Evolutionary conservation across 1,140 invertebrate species (phyloP), one percentile per base, ranked within the genome.

Genomic region (Drosophila grimshawi): DNA sequence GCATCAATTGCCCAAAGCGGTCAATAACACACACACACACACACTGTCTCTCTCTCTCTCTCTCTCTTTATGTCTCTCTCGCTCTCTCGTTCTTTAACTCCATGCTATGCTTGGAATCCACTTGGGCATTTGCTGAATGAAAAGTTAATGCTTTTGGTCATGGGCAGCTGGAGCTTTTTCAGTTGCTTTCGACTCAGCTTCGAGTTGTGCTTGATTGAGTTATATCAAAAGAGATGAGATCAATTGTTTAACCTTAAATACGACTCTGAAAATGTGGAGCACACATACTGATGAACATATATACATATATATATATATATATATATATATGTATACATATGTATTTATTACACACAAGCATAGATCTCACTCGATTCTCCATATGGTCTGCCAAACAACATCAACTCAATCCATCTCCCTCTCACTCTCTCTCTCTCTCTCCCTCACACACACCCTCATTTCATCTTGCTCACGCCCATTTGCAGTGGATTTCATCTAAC

Each of bases 1-100:
- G 76, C 80, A 88, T 75, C 77, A 67, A 63, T 55, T 64, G 76
- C 39, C 35, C 37, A 41, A 33, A 64, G 55, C 53, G 63, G 63
- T 68, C 74, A 74, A 41, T 60, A 56, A 39, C 19, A 19, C 19
- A 19, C 19, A 19, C 19, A 19, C 19, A 19, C 19, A 19, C 19
- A 19, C 19, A 19, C 19, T 19, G 19, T 0, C 66, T 53, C 52
- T 33, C 33, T 32, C 59, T 59, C 48, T 11, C 32, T 49, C 11
- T 59, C 37, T 67, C 66, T 65, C 39, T 60, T 11, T 48, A 4
- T n/a, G 45, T 11, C 5, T n/a, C 27, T 37, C 6, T 11, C n/a
- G 5, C 11, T 35, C 49, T 7, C 49, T 19, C 29, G 2, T 29
- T n/a, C 56, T 61, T 10, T 35, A 19, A 33, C 27, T 59, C 11